Conservation (phyloP, 2,888 invertebrate species). For the Tiliacea aurago region DNA sequence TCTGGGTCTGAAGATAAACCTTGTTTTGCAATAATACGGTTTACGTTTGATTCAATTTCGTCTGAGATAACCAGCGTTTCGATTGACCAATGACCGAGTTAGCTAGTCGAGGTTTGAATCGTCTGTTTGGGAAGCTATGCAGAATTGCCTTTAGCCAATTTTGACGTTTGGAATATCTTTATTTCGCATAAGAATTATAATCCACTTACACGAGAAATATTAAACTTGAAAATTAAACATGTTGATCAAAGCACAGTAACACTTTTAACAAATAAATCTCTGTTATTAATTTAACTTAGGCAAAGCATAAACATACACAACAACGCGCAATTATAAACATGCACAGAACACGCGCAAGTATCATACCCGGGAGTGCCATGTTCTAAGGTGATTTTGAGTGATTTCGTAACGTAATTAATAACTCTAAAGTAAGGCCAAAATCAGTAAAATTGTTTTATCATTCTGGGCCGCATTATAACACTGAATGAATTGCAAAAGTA, state of each 20-base stretch:
- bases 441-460: neutral
- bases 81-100: constrained; percentile 35
- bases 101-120: neutral
- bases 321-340: neutral
- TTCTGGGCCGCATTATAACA: neutral
- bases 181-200: neutral
- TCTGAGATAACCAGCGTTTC: constrained; percentile 30
- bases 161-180: neutral
- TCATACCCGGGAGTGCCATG: neutral
- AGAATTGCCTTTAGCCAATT: neutral
- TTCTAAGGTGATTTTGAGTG: neutral
- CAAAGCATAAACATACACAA: neutral
- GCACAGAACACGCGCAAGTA: too few relatives aligned
- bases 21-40: too few relatives aligned
- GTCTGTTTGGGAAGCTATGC: neutral
- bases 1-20: too few relatives aligned
- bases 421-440: neutral
- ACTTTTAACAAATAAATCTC: neutral
- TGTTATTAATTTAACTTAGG: neutral
- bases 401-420: neutral
- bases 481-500: neutral
- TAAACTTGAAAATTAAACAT: neutral
- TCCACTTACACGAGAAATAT: neutral
- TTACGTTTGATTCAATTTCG: constrained; percentile 35
- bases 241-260: neutral